Evolutionary conservation across 2,888 invertebrate species (phyloP).

Genomic region (Mellilla xanthometata): DNA sequence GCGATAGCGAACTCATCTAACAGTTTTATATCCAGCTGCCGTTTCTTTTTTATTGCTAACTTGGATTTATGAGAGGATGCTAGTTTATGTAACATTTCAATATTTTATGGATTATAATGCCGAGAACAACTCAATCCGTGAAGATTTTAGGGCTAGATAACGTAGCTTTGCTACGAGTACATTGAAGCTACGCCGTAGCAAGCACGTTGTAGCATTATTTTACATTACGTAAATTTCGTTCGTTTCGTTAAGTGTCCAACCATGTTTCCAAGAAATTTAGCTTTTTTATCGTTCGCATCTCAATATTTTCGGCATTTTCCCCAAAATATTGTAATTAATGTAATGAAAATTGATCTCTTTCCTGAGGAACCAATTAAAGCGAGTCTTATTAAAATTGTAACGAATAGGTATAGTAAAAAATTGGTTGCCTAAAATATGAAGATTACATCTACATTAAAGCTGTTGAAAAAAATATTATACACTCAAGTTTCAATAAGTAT

Average conservation of each 20-base stretch:
- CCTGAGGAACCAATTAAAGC: conserved; percentile 13
- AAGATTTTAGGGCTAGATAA: neutral
- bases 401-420: too few species aligned
- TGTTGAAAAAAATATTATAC: too few species aligned
- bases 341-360: conserved; percentile 17
- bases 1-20: conserved; percentile 10
- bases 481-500: too few species aligned
- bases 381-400: conserved; percentile 9
- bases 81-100: neutral
- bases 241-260: conserved; percentile 2
- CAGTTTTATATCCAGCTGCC: conserved; percentile 8
- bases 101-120: conserved; percentile 1
- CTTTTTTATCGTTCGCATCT: conserved; percentile 4
- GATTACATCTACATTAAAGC: too few species aligned
- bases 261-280: conserved; percentile 6
- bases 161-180: conserved; percentile 7
- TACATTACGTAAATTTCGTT: conserved; percentile 1
- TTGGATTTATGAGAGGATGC: conserved; percentile 2
- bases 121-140: neutral
- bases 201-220: conserved; percentile 13
- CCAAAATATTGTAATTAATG: conserved; percentile 17
- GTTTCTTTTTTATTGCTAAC: conserved; percentile 6
- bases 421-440: too few species aligned
- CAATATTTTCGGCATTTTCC: conserved; percentile 5
- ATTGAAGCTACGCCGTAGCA: conserved; percentile 22